Evolutionary conservation across 1,140 invertebrate genomes (phyloP), one percentile per base, ranked within the genome.

Genomic region (Zaprionus davidi): DNA sequence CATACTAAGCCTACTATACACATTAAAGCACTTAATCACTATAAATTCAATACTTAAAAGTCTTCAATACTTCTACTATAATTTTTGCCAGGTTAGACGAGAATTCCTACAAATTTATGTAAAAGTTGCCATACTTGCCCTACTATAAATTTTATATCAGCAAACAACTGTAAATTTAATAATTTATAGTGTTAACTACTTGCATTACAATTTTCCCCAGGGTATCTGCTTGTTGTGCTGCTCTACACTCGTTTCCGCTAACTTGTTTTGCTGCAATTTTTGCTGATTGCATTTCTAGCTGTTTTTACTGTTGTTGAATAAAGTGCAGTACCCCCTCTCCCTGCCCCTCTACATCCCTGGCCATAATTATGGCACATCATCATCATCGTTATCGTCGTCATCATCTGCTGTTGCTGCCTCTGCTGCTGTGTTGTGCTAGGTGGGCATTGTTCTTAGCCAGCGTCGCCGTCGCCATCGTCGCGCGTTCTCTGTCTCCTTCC

Each of bases 361-460:
- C 41, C 65, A 69, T 79, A 81, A 81, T 84, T 87, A 80, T 91
- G 78, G 68, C 63, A 38, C 38, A 17, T 46, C 64, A 60, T 68
- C 38, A 69, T 60, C 41, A 31, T 20, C 53, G 31, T 38, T 36
- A 44, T 76, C 57, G 49, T 38, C 65, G 22, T 65, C 58, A 56
- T 63, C 72, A 78, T 49, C 58, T 66, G 72, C 46, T 20, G 44
- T 7, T 20, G 44, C 38, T 41, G 12, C 38, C 20, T 2, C 44
- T 20, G n/a, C 36, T 31, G n/a, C 58, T 60, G 44, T 41, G 12
- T 53, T 74, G 60, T 74, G 60, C 64, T 34, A 67, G 36, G 20
- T 60, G 44, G 41, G 66, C 83, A 88, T 87, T 87, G 83, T 87
- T 88, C 81, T 88, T 88, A 72, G 84, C 34, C 80, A 80, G 68